Evolutionary conservation across 2,888 invertebrate species (phyloP).

Genomic region (Rhamnusium bicolor): DNA sequence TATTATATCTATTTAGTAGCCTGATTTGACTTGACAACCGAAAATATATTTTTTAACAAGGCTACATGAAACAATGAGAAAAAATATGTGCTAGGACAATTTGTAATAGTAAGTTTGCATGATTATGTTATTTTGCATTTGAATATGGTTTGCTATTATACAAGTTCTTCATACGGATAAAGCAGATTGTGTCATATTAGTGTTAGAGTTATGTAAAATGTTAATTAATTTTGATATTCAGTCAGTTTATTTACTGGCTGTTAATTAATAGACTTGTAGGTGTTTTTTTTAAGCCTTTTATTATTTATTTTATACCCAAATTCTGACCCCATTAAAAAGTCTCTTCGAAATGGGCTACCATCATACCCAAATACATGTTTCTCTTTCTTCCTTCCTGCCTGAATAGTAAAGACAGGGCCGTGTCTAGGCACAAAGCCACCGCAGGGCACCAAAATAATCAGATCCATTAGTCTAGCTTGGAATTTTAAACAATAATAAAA

Average conservation of each 20-base stretch:
- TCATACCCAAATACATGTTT: constrained; percentile 34
- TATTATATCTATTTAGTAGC: too few relatives aligned
- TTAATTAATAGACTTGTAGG: neutral
- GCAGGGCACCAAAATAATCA: neutral
- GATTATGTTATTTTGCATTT: neutral
- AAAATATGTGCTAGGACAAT: too few relatives aligned
- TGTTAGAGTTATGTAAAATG: neutral
- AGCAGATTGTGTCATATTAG: neutral
- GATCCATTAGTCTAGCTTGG: too few relatives aligned
- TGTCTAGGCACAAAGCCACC: neutral
- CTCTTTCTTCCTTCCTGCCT: constrained; percentile 31
- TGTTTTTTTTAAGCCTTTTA: neutral
- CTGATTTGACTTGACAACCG: too few relatives aligned
- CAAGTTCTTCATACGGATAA: neutral
- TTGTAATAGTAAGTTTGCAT: neutral
- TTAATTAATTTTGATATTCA: neutral
- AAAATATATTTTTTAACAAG: too few relatives aligned
- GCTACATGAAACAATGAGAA: too few relatives aligned
- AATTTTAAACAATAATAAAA: too few relatives aligned
- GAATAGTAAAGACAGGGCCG: neutral
- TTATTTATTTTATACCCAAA: constrained; percentile 9
- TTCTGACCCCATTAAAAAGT: too few relatives aligned
- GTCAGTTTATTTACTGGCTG: neutral
- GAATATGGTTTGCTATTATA: neutral
- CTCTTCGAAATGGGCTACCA: constrained; percentile 31